phyloP scores from a whole-genome alignment of 2,113 vertebrate species.

The Megaleporinus macrocephalus region DNA sequence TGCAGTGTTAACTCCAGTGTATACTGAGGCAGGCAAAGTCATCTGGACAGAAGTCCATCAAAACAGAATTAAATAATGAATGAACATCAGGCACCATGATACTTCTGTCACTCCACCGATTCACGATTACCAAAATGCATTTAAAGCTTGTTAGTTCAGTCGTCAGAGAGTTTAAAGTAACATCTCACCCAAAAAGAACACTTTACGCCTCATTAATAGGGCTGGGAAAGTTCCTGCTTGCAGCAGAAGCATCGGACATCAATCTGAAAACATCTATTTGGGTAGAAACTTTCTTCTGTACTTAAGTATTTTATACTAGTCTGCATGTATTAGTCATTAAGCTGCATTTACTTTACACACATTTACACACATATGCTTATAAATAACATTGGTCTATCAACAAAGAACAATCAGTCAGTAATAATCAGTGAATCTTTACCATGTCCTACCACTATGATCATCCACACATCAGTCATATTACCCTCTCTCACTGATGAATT shows the following conservation, averaged over 20 bases:
- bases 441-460: slow-evolving; percentile 12
- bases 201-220: slow-evolving; percentile 32
- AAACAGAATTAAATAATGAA: slow-evolving; percentile 35
- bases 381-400: slow-evolving; percentile 54
- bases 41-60: slow-evolving; percentile 38
- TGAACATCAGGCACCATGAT: slow-evolving; percentile 50
- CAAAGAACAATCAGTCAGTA: slow-evolving; percentile 38
- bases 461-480: not conserved
- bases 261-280: slow-evolving; percentile 2
- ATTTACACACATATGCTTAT: slow-evolving; percentile 34
- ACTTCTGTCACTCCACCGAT: slow-evolving; percentile 23
- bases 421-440: slow-evolving; percentile 11
- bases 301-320: not conserved
- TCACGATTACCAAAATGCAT: slow-evolving; percentile 24
- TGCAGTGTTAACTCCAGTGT: slow-evolving; percentile 66
- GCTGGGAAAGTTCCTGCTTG: slow-evolving; percentile 13
- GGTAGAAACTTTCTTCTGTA: not conserved
- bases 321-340: not conserved
- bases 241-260: not conserved
- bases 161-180: slow-evolving; percentile 29
- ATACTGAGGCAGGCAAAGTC: slow-evolving; percentile 46
- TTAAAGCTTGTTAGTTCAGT: slow-evolving; percentile 59
- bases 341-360: slow-evolving; percentile 31
- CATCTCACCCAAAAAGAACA: slow-evolving; percentile 27
- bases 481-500: slow-evolving; percentile 4